Percentiles rank a stretch among this genome's conserved stretches.
Evolutionary conservation across 2,888 invertebrate genomes (phyloP).

Genomic region (Agrochola lychnidis): DNA sequence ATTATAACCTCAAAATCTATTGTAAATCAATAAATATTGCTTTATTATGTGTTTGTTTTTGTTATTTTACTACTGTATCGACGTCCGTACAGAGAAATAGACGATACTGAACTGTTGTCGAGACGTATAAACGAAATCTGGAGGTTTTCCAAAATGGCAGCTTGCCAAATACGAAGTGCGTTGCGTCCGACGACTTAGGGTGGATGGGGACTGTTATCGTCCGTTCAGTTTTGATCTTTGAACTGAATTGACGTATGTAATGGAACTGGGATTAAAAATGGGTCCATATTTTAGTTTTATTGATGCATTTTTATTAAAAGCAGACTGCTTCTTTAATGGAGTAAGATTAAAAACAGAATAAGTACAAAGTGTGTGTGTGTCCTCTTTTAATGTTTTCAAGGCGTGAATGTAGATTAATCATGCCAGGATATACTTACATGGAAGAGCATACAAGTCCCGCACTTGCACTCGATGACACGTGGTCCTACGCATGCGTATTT

Average conservation of each 20-base stretch:
- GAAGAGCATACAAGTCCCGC: not conserved
- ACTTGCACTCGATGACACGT: too few relatives aligned
- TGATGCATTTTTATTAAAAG: constrained; percentile 26
- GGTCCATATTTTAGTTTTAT: constrained; percentile 32
- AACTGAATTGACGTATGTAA: constrained; percentile 45
- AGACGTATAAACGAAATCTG: constrained; percentile 73
- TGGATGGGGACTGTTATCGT: constrained; percentile 54
- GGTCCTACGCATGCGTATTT: too few relatives aligned
- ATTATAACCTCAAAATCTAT: constrained; percentile 67
- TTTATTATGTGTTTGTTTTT: constrained; percentile 61
- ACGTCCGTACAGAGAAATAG: constrained; percentile 79
- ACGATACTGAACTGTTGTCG: constrained; percentile 79
- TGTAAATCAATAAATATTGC: constrained; percentile 45
- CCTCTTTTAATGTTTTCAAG: not conserved
- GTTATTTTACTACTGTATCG: constrained; percentile 63
- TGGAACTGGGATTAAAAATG: constrained; percentile 27
- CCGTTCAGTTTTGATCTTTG: constrained; percentile 48
- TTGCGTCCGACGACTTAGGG: constrained; percentile 71
- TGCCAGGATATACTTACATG: not conserved
- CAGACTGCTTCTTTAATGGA: constrained; percentile 1
- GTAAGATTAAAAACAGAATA: not conserved
- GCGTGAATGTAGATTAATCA: not conserved
- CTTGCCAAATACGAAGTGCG: constrained; percentile 90
- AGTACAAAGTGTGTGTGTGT: not conserved
- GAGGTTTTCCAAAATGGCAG: constrained; percentile 87